Evolutionary conservation across 1,140 invertebrate species (phyloP).

Genomic region (Pseudomyrmex cubaensis): DNA sequence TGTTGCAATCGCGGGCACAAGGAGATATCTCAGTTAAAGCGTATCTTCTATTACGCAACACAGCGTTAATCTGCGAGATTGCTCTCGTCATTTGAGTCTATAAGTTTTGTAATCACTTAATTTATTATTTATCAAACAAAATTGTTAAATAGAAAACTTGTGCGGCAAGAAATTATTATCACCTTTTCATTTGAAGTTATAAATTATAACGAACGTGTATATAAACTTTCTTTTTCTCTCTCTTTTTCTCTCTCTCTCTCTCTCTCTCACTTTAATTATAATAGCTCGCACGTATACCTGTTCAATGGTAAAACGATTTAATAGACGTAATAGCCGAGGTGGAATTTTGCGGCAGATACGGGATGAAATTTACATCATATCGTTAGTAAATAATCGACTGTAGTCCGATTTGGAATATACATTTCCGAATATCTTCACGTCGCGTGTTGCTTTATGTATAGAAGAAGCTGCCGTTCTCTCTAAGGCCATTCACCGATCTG

Average conservation of each 20-base stretch:
- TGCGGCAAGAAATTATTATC: background rate
- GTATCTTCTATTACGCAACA: slow-evolving; percentile 61
- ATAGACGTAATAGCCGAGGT: background rate
- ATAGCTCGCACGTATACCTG: too few relatives aligned
- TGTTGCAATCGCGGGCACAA: slow-evolving; percentile 36
- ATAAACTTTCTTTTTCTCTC: too few relatives aligned
- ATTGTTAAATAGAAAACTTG: background rate
- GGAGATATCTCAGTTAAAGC: slow-evolving; percentile 62
- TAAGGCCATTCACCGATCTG: background rate
- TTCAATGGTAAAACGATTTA: too few relatives aligned
- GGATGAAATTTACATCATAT: background rate
- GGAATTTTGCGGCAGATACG: background rate
- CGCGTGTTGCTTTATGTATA: background rate
- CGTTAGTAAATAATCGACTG: background rate
- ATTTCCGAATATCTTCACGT: slow-evolving; percentile 2
- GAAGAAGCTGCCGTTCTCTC: background rate
- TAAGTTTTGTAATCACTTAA: slow-evolving; percentile 47
- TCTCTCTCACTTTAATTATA: too few relatives aligned
- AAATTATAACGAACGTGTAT: too few relatives aligned
- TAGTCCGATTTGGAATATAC: slow-evolving; percentile 11
- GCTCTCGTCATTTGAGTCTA: slow-evolving; percentile 38
- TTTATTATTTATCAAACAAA: too few relatives aligned
- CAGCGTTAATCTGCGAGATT: slow-evolving; percentile 48
- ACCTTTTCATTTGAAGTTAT: background rate
- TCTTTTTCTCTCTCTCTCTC: too few relatives aligned